Evolutionary conservation across 1,140 invertebrate genomes (phyloP).

Genomic region (Tetranychus urticae): DNA sequence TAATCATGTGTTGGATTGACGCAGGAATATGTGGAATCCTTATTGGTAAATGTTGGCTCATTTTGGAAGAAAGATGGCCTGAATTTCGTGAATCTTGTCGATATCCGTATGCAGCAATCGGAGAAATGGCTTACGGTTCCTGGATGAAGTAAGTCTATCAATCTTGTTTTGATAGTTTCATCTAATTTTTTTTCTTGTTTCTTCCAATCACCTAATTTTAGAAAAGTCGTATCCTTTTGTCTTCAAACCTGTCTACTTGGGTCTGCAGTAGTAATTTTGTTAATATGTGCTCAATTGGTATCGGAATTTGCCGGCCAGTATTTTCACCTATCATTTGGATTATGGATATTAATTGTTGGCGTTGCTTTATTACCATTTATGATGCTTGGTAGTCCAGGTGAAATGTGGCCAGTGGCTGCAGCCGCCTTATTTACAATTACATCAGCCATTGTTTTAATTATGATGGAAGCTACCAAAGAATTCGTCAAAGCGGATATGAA

Average conservation of each 20-base stretch:
- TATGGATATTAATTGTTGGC: conserved; percentile 36
- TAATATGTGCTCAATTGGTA: background rate
- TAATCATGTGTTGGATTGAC: conserved; percentile 15
- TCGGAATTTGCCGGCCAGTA: background rate
- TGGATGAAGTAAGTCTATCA: background rate
- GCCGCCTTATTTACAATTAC: background rate
- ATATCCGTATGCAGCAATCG: conserved; percentile 12
- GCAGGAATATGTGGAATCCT: conserved; percentile 5
- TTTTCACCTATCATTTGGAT: conserved; percentile 20
- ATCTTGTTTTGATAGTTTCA: too few relatives aligned
- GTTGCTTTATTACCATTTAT: conserved; percentile 32
- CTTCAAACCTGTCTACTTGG: background rate
- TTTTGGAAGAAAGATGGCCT: conserved; percentile 10
- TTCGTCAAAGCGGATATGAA: background rate
- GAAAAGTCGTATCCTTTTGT: background rate
- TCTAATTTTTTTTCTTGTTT: too few relatives aligned
- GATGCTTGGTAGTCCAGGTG: conserved; percentile 42
- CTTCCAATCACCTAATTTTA: background rate
- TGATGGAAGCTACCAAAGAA: conserved; percentile 4
- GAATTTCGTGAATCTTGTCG: conserved; percentile 6
- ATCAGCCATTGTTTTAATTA: background rate
- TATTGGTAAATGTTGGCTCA: conserved; percentile 8
- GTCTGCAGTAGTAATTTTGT: background rate
- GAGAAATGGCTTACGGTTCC: background rate
- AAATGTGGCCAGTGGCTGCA: conserved; percentile 28